Conservation (phyloP, 2,888 invertebrate genomes). For the Ditula angustiorana region DNA sequence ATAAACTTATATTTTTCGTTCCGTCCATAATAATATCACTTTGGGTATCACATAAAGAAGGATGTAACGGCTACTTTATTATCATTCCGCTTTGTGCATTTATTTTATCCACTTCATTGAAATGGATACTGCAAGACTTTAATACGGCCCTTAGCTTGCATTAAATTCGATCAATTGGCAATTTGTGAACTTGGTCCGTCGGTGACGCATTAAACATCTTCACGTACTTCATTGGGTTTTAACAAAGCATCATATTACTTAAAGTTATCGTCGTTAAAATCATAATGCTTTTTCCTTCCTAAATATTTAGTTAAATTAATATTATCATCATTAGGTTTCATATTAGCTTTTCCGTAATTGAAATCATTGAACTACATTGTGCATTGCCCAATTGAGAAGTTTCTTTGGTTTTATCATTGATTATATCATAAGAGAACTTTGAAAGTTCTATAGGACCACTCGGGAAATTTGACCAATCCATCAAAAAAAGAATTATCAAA, state of each 20-base stretch:
- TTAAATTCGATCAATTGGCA: slow-evolving; percentile 21
- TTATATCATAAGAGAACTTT: too few relatives aligned
- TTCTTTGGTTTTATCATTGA: too few relatives aligned
- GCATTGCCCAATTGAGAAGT: too few relatives aligned
- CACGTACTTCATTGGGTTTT: not conserved
- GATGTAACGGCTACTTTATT: slow-evolving; percentile 23
- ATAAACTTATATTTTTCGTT: slow-evolving; percentile 23
- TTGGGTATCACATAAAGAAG: slow-evolving; percentile 24
- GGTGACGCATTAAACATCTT: not conserved
- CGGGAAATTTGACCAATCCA: too few relatives aligned
- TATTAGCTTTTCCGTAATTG: too few relatives aligned
- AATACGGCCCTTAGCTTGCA: slow-evolving; percentile 3
- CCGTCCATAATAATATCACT: slow-evolving; percentile 25
- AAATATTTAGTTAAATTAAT: too few relatives aligned
- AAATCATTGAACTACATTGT: too few relatives aligned
- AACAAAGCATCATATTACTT: not conserved
- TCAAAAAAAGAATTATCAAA: too few relatives aligned
- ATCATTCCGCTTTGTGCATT: slow-evolving; percentile 4
- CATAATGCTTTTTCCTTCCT: too few relatives aligned
- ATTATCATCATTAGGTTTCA: too few relatives aligned
- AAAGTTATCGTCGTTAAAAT: not conserved
- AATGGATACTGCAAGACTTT: not conserved
- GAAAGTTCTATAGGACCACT: too few relatives aligned
- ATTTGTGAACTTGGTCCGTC: slow-evolving; percentile 15
- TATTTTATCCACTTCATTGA: slow-evolving; percentile 13